Percentiles rank a stretch among this genome's conserved stretches.
These are phyloP conservation scores for Drosophila sp. DNA, from an alignment of 1,140 invertebrate genomes.

Conservation along the genomic window DNA sequence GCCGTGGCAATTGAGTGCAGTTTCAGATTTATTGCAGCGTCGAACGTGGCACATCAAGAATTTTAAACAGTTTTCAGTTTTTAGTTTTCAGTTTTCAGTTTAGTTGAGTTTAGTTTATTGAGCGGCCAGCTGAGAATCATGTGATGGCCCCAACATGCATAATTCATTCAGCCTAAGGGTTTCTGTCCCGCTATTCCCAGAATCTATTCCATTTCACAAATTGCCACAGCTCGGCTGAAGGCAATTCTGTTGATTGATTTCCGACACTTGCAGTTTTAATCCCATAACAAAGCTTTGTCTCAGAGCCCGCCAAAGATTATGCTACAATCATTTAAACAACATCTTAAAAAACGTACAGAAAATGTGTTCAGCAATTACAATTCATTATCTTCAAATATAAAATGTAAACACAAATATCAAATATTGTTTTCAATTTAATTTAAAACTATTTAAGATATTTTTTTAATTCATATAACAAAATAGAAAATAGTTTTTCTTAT, in stretches of 20 bases:
- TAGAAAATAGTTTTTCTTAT: too few relatives aligned
- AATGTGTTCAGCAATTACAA: too few relatives aligned
- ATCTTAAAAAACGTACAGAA: too few relatives aligned
- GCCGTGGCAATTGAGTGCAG: conserved; percentile 71
- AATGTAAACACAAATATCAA: too few relatives aligned
- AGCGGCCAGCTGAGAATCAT: conserved; percentile 36
- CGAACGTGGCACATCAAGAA: conserved; percentile 54
- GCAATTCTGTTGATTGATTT: conserved; percentile 10
- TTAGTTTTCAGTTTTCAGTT: too few relatives aligned
- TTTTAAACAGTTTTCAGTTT: conserved; percentile 68
- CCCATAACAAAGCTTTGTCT: not conserved
- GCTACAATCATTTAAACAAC: not conserved
- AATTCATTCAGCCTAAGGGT: conserved; percentile 63
- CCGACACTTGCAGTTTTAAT: not conserved
- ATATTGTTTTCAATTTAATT: too few relatives aligned
- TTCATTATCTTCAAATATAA: too few relatives aligned
- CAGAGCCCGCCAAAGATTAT: conserved; percentile 4
- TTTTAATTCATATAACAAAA: too few relatives aligned
- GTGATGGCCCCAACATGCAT: conserved; percentile 55
- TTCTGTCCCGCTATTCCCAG: conserved; percentile 18
- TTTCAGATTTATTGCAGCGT: conserved; percentile 77
- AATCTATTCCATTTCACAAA: conserved; percentile 15
- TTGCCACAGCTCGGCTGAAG: not conserved
- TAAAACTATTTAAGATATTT: too few relatives aligned
- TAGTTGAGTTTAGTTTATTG: conserved; percentile 74